phyloP scores from a whole-genome alignment of 2,797 vertebrate species.

The Hozukius guyotensis region DNA sequence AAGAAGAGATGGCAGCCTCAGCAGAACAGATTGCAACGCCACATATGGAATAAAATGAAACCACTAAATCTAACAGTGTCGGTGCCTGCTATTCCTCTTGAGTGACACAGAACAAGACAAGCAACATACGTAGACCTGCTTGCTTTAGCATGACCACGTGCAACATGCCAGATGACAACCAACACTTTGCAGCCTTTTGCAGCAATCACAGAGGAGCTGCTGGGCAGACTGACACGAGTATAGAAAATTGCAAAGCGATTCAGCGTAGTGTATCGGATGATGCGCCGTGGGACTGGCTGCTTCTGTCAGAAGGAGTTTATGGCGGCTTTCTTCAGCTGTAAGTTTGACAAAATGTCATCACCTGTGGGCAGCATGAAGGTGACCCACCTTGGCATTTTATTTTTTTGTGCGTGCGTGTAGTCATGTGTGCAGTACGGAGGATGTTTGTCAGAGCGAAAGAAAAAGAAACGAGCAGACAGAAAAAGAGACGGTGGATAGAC shows the following conservation, averaged over 20 bases:
- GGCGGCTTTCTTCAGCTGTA: constrained; percentile 32
- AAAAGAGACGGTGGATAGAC: background rate
- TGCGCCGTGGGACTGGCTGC: constrained; percentile 11
- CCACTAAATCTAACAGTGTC: background rate
- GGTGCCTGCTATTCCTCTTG: background rate
- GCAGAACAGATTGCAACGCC: background rate
- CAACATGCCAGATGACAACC: constrained; percentile 11
- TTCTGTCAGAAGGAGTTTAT: constrained; percentile 37
- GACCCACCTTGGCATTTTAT: constrained; percentile 5
- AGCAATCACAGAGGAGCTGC: background rate
- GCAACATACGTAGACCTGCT: constrained; percentile 1
- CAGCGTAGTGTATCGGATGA: background rate
- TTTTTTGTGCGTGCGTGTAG: background rate
- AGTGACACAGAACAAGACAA: background rate
- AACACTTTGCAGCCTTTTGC: background rate
- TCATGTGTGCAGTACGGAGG: background rate
- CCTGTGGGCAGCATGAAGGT: constrained; percentile 14
- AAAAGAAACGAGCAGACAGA: background rate
- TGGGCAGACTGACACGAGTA: background rate
- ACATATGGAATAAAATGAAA: background rate
- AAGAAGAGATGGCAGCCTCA: background rate
- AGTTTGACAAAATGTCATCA: constrained; percentile 40
- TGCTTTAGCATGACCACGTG: constrained; percentile 9
- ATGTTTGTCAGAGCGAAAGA: background rate
- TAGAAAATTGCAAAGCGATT: constrained; percentile 15